A percentile compares a stretch with the other conserved stretches of the same genome.
Conservation (phyloP, 64 coral and sea anemone species). For the Pocillopora verrucosa region DNA sequence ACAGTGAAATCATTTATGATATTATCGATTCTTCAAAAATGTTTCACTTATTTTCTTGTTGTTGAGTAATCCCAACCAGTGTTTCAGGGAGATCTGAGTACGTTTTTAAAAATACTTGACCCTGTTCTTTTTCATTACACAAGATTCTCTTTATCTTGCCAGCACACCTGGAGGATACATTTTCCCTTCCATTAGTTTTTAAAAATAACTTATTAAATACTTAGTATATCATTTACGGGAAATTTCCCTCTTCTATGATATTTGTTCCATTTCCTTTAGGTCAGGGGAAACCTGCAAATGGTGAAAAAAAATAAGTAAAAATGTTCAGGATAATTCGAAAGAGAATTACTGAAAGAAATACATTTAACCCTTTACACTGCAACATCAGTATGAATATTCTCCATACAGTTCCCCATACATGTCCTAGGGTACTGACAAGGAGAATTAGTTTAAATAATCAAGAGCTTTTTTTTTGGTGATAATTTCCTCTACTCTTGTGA, state of each 20-base stretch:
- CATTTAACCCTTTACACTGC: no score
- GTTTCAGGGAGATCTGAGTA: no score
- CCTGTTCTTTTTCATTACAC: neutral
- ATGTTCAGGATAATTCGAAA: neutral
- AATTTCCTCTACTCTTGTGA: no score
- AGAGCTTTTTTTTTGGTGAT: no score
- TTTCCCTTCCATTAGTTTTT: neutral
- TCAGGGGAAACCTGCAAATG: slow-evolving; percentile 78
- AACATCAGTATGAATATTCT: no score
- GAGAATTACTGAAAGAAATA: neutral
- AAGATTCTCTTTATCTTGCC: neutral
- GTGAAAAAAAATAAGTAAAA: neutral
- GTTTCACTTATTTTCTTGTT: no score
- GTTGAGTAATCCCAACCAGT: no score
- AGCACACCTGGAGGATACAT: neutral
- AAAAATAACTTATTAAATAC: neutral
- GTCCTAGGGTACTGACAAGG: no score
- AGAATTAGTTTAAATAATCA: no score
- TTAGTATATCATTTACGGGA: neutral
- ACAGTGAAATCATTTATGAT: no score
- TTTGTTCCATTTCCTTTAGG: slow-evolving; percentile 77
- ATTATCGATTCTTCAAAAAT: no score
- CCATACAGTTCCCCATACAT: no score
- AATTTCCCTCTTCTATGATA: neutral
- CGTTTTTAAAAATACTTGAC: neutral